Evolutionary conservation across 2,113 vertebrate species (phyloP).

Genomic region (Gobius niger): DNA sequence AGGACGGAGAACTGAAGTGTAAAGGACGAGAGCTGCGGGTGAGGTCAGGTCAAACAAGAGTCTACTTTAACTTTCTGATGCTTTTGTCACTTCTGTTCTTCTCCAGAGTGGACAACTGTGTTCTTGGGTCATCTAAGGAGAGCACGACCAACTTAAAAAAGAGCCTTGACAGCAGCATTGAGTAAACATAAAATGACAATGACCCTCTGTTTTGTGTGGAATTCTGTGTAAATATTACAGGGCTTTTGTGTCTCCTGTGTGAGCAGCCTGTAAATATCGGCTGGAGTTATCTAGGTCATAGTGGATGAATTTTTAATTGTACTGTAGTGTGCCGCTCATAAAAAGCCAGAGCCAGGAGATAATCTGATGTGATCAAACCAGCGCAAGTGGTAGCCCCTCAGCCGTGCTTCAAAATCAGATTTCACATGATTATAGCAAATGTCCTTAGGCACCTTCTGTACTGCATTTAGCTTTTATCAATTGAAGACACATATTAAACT

Average conservation of each 20-base stretch:
- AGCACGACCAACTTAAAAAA: not conserved
- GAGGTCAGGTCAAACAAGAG: not conserved
- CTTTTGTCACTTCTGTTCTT: not conserved
- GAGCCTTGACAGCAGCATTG: not conserved
- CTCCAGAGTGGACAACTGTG: not conserved
- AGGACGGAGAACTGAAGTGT: not conserved
- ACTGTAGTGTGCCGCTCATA: slow-evolving; percentile 24
- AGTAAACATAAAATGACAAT: not conserved
- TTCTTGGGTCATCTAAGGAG: not conserved
- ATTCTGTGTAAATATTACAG: not conserved
- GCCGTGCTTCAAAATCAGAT: slow-evolving; percentile 6
- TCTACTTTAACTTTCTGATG: not conserved
- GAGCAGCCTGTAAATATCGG: slow-evolving; percentile 22
- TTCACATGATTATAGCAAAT: slow-evolving; percentile 11
- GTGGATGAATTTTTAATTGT: slow-evolving; percentile 52
- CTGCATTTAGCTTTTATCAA: not conserved
- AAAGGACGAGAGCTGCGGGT: not conserved
- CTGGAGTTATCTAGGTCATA: slow-evolving; percentile 50
- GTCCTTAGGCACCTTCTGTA: slow-evolving; percentile 2
- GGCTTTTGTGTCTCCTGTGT: not conserved
- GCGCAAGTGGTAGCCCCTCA: not conserved
- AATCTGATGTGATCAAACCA: slow-evolving; percentile 17
- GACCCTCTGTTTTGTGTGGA: not conserved
- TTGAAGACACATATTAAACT: not conserved
- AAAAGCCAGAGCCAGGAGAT: slow-evolving; percentile 20